phyloP scores from a whole-genome alignment of 2,888 invertebrate genomes.

The Drosophila sordidapex region DNA sequence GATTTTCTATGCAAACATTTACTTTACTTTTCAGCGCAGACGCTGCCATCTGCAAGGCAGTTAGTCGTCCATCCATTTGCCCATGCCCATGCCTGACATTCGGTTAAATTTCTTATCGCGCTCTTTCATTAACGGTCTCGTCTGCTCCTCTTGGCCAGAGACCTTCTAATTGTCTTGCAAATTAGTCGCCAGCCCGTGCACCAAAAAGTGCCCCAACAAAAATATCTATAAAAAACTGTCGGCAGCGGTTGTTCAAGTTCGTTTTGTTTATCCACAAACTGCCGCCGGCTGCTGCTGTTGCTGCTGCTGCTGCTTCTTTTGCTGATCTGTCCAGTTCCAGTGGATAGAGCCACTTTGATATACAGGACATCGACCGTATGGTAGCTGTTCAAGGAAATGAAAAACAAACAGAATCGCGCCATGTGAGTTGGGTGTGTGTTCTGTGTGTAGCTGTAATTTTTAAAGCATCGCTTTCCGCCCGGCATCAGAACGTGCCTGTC shows the following conservation, averaged over 20 bases:
- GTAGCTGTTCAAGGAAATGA: constrained; percentile 78
- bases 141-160: constrained; percentile 65
- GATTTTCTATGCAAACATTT: constrained; percentile 84
- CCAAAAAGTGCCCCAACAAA: constrained; percentile 35
- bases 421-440: constrained; percentile 23
- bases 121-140: constrained; percentile 81
- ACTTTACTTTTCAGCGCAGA: constrained; percentile 80
- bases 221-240: constrained; percentile 6
- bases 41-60: constrained; percentile 28
- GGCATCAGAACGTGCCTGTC: constrained; percentile 67
- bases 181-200: constrained; percentile 65
- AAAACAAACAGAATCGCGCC: constrained; percentile 68
- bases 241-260: constrained; percentile 26
- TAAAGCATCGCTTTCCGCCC: constrained; percentile 60
- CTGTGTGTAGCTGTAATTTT: constrained; percentile 51
- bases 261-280: constrained; percentile 60
- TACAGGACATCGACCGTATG: constrained; percentile 59
- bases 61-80: constrained; percentile 40
- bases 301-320: constrained; percentile 5
- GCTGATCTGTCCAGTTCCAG: constrained; percentile 43
- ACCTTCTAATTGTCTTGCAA: constrained; percentile 83
- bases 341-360: constrained; percentile 42
- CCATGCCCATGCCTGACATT: constrained; percentile 51
- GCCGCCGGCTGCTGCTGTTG: constrained; percentile 29
- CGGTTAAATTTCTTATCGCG: constrained; percentile 76